Conservation (phyloP, 1,140 invertebrate genomes). For the Listronotus bonariensis region DNA sequence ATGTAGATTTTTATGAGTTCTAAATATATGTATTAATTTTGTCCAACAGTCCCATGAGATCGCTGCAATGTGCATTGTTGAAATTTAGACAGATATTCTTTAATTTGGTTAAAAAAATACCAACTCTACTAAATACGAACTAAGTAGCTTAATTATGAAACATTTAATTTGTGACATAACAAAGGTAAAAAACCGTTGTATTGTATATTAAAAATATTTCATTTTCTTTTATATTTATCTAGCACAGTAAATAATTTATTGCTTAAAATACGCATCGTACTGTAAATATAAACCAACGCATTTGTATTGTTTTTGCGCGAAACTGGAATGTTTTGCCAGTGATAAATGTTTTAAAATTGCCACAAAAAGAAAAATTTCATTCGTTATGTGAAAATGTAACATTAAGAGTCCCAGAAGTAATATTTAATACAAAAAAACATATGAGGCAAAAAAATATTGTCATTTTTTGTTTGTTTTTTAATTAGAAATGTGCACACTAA, state of each 20-base stretch:
- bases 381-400: not conserved
- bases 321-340: slow-evolving; percentile 1
- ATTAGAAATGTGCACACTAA: no score
- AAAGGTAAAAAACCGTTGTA: not conserved
- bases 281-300: slow-evolving; percentile 17
- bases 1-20: no score
- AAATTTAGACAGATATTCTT: no score
- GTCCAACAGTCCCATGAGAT: no score
- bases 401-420: not conserved
- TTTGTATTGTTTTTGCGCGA: slow-evolving; percentile 14
- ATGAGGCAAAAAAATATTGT: no score
- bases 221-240: slow-evolving; percentile 11
- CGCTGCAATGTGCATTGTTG: no score
- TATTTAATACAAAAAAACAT: no score
- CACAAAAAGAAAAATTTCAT: not conserved
- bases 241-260: slow-evolving; percentile 6
- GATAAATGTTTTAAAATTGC: slow-evolving; percentile 10
- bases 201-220: not conserved
- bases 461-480: no score
- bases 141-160: no score
- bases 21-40: no score
- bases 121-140: no score
- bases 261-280: slow-evolving; percentile 4
- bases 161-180: not conserved
- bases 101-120: no score